Evolutionary conservation across 2,113 vertebrate genomes (phyloP).

Genomic region (Fukomys damarensis): DNA sequence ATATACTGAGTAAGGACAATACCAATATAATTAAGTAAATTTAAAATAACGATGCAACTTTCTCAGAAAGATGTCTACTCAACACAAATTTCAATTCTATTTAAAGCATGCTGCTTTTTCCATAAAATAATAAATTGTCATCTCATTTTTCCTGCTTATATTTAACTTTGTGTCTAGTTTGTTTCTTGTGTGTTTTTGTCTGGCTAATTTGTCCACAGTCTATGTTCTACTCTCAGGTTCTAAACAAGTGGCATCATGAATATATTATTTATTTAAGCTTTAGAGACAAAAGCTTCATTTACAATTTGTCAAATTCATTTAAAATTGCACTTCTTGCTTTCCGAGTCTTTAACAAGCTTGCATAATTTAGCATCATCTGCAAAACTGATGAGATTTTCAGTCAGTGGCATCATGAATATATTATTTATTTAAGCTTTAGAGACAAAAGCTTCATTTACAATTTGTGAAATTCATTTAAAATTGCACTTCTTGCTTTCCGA

Average conservation of each 20-base stretch:
- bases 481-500: slow-evolving; percentile 24
- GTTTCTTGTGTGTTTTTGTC: neutral
- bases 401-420: too few relatives aligned
- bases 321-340: slow-evolving; percentile 44
- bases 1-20: neutral
- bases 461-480: slow-evolving; percentile 69
- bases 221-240: neutral
- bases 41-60: neutral
- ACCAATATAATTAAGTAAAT: neutral
- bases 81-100: neutral
- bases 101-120: neutral
- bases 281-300: neutral
- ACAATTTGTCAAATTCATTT: slow-evolving; percentile 65
- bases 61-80: neutral
- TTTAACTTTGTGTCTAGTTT: neutral
- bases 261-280: slow-evolving; percentile 51
- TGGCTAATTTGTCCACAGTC: neutral
- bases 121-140: neutral
- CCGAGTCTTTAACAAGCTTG: slow-evolving; percentile 51
- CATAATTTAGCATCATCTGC: slow-evolving; percentile 37
- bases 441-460: neutral
- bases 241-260: neutral
- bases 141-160: neutral
- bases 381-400: slow-evolving; percentile 52
- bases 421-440: slow-evolving; percentile 52